Percentiles rank a stretch among this genome's conserved stretches.
Evolutionary conservation across 2,113 vertebrate species (phyloP).

Genomic region (Elephas maximus): DNA sequence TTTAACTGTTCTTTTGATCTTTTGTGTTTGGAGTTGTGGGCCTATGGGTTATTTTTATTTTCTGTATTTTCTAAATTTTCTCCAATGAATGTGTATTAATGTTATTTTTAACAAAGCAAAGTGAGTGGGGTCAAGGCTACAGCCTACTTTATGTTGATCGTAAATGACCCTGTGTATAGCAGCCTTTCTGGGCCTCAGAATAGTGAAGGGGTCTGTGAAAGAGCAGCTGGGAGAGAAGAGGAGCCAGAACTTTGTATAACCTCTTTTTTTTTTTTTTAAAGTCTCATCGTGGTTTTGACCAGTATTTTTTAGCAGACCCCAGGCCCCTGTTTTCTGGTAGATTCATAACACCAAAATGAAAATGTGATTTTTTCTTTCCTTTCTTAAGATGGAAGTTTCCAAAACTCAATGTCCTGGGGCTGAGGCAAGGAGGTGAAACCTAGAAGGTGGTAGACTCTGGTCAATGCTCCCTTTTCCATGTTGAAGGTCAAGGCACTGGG

Average conservation of each 20-base stretch:
- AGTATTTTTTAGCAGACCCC: constrained; percentile 72
- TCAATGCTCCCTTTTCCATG: background rate
- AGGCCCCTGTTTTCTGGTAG: constrained; percentile 67
- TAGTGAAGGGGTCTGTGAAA: constrained; percentile 61
- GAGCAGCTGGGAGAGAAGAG: constrained; percentile 62
- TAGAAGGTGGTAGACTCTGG: background rate
- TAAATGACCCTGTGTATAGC: constrained; percentile 72
- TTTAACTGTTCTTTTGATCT: constrained; percentile 8
- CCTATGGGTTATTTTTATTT: constrained; percentile 50
- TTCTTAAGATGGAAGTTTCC: constrained; percentile 54
- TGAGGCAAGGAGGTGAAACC: background rate
- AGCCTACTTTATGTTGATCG: constrained; percentile 76
- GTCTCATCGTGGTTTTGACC: constrained; percentile 77
- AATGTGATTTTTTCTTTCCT: constrained; percentile 70
- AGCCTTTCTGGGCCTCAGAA: constrained; percentile 57
- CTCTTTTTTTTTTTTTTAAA: constrained; percentile 72
- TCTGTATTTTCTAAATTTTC: constrained; percentile 58
- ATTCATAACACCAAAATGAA: constrained; percentile 62
- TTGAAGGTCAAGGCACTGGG: background rate
- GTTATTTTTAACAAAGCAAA: constrained; percentile 78
- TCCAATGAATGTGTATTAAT: constrained; percentile 73
- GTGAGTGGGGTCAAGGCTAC: constrained; percentile 54
- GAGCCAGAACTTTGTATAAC: constrained; percentile 65
- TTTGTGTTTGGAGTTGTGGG: background rate
- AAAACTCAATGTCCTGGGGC: background rate